Evolutionary conservation across 2,888 invertebrate species (phyloP).

Genomic region (Cephus sareptanus): DNA sequence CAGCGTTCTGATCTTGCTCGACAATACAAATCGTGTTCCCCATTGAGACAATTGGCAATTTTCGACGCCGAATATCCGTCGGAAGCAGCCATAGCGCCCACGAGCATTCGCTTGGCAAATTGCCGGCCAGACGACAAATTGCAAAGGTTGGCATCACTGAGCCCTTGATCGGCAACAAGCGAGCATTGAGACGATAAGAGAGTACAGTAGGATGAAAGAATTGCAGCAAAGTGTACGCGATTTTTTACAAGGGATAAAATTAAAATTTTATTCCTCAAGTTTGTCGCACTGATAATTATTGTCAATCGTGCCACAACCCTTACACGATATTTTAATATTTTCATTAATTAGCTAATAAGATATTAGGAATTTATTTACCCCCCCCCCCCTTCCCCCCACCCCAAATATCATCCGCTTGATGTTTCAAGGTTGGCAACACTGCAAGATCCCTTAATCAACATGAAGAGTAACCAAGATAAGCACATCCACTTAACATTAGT

Average conservation of each 20-base stretch:
- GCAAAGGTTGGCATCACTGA: slow-evolving; percentile 35
- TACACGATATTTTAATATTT: not conserved
- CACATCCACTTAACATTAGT: slow-evolving; percentile 47
- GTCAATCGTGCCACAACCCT: not conserved
- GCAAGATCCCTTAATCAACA: not conserved
- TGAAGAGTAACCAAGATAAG: not conserved
- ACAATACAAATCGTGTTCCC: slow-evolving; percentile 53
- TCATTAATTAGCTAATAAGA: not conserved
- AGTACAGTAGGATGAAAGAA: not conserved
- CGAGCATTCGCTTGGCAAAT: slow-evolving; percentile 58
- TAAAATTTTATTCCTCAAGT: not conserved
- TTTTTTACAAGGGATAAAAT: not conserved
- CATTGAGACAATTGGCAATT: slow-evolving; percentile 65
- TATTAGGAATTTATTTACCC: not conserved
- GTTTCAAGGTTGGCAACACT: not conserved
- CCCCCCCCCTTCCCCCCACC: too few relatives aligned
- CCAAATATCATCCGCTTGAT: not conserved
- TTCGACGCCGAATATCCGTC: slow-evolving; percentile 62
- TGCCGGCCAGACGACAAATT: slow-evolving; percentile 60
- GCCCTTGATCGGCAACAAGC: not conserved
- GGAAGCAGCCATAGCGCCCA: slow-evolving; percentile 57
- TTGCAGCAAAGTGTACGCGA: not conserved
- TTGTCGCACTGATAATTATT: not conserved
- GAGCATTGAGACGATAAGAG: not conserved
- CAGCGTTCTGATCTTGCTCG: not conserved